These are phyloP conservation scores for Indicator maculatus DNA, from an alignment of 2,113 vertebrate species.

Conservation along the genomic window DNA sequence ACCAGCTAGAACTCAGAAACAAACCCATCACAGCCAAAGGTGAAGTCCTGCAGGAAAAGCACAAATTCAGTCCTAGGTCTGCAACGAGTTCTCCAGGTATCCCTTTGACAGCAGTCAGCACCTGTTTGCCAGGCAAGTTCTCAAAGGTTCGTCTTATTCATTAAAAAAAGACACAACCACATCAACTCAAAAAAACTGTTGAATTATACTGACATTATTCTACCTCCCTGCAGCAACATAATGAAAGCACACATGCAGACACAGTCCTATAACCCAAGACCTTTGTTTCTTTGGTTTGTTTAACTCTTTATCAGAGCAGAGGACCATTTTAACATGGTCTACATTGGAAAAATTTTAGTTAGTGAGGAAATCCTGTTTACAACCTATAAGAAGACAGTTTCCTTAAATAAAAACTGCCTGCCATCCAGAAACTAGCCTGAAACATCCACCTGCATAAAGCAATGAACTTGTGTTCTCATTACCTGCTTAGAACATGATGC, in stretches of 20 bases:
- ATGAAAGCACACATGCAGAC: neutral
- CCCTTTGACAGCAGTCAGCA: neutral
- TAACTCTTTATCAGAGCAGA: neutral
- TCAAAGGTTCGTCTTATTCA: neutral
- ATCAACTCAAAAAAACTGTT: neutral
- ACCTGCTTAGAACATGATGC: constrained; percentile 25
- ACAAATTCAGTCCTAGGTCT: neutral
- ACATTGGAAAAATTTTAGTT: neutral
- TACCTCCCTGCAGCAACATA: neutral
- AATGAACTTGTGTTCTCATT: neutral
- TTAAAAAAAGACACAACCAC: neutral
- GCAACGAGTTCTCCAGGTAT: neutral
- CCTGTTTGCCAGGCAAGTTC: neutral
- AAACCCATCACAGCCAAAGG: fast-evolving
- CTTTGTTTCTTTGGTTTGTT: neutral
- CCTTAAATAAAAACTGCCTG: neutral
- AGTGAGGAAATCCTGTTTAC: neutral
- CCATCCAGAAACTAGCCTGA: neutral
- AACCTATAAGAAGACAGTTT: neutral
- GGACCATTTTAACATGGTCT: neutral
- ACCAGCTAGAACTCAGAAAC: neutral
- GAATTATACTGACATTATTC: neutral
- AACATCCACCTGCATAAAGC: neutral
- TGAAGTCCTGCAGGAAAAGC: neutral
- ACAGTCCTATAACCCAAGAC: neutral